Evolutionary conservation across 1,140 invertebrate genomes (phyloP), one percentile per base, ranked within the genome.

Genomic region (Aphidius gifuensis): DNA sequence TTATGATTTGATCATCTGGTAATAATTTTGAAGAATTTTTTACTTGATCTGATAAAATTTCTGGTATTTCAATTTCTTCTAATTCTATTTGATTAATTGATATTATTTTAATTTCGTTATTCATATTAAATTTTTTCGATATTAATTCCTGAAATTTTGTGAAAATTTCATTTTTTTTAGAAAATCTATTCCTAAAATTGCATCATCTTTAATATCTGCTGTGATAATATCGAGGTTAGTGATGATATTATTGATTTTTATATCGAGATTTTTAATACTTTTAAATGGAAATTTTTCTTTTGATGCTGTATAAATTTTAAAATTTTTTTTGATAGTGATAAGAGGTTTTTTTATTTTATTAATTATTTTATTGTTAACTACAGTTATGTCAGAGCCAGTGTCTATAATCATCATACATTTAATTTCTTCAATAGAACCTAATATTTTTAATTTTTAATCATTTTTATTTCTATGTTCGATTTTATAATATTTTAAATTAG

Each of bases 141-240:
- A 46, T 44, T 44, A 57, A 7, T 44, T 32, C 40, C 11, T 57
- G 42, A 42, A 43, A 45, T 5, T 47, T 16, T 46, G 43, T 7
- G 5, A 58, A 48, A n/a, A 58, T 16, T 23, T 42, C 43, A 9
- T 40, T 44, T 58, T 58, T 58, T 5, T 23, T 8, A 48, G 45
- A 40, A 58, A 58, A 46, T 58, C 56, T 38, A 58, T 16, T 46
- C 56, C 45, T 9, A 58, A 21, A 39, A 58, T 58, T n/a, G 40
- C 43, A n/a, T 58, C 45, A 7, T 46, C 44, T 58, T 21, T 38
- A 47, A 58, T 58, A 39, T 46, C 6, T 38, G 56, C 16, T 11
- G 32, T 44, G 32, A 44, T 38, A 11, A 39, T 39, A 16, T 54
- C 9, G 4, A 54, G 38, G 6, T 40, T 11, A 3, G 40, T 16